phyloP scores from a whole-genome alignment of 2,113 vertebrate genomes.

The Chloebia gouldiae region DNA sequence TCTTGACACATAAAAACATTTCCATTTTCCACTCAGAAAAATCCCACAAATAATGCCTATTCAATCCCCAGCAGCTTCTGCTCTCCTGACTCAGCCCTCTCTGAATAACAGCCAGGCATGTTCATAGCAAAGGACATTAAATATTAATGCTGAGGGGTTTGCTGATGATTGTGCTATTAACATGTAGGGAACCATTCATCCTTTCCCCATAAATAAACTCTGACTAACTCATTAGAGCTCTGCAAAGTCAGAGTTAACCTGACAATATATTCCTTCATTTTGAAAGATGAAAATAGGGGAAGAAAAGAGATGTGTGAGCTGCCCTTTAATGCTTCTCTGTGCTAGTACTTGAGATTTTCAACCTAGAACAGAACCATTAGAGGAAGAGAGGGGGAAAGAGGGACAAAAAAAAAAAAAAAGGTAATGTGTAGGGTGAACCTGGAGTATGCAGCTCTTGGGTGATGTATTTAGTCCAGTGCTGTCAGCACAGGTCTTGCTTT shows the following conservation, averaged over 20 bases:
- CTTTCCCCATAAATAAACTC: constrained; percentile 49
- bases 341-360: not conserved
- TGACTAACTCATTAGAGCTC: not conserved
- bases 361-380: not conserved
- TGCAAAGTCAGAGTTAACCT: constrained; percentile 4
- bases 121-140: constrained; percentile 52
- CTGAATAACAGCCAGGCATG: constrained; percentile 2
- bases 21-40: not conserved
- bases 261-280: not conserved
- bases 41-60: constrained; percentile 24
- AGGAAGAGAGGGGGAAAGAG: rapidly evolving
- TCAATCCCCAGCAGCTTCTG: constrained; percentile 28
- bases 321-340: not conserved
- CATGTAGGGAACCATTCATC: constrained; percentile 17
- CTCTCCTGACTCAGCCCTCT: constrained; percentile 31
- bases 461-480: not conserved
- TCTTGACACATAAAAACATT: not conserved
- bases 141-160: constrained; percentile 54
- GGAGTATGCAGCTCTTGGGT: not conserved
- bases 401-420: not conserved
- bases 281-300: not conserved
- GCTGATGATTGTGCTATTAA: constrained; percentile 30
- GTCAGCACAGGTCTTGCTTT: not conserved
- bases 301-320: not conserved
- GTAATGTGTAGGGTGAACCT: not conserved